phyloP scores from a whole-genome alignment of 2,888 invertebrate genomes.

The Scotopteryx bipunctaria region DNA sequence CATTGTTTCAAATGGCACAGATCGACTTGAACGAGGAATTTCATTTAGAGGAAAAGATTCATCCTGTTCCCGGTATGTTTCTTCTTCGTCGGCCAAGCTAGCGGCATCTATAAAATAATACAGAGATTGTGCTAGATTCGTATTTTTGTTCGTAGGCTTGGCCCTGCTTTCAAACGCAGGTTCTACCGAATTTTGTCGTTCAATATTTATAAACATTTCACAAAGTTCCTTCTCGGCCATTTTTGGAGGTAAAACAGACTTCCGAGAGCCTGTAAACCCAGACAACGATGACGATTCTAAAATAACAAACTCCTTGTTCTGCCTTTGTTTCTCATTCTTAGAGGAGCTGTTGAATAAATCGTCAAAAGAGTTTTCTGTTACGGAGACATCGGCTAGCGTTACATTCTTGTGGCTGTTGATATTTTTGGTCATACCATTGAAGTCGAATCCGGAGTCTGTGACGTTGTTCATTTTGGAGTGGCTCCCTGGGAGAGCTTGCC shows the following conservation, averaged over 20 bases:
- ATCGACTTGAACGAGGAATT: constrained; percentile 47
- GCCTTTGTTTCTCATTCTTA: constrained; percentile 85
- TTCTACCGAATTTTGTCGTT: constrained; percentile 53
- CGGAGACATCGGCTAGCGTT: constrained; percentile 64
- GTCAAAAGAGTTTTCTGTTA: constrained; percentile 72
- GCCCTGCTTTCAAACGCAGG: constrained; percentile 42
- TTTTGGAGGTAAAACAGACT: constrained; percentile 82
- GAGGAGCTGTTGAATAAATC: constrained; percentile 64
- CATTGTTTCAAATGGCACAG: constrained; percentile 61
- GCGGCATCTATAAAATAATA: constrained; percentile 91
- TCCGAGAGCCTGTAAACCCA: constrained; percentile 86
- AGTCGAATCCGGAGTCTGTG: constrained; percentile 77
- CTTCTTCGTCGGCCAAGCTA: constrained; percentile 87
- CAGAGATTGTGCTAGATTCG: no score
- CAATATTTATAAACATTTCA: constrained; percentile 68
- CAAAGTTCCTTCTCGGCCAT: constrained; percentile 67
- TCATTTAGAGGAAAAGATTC: constrained; percentile 3
- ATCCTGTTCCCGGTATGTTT: constrained; percentile 49
- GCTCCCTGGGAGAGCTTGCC: constrained; percentile 59
- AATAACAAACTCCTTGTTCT: constrained; percentile 85
- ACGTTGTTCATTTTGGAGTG: constrained; percentile 69
- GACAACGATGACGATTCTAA: constrained; percentile 85
- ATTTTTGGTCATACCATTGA: constrained; percentile 67
- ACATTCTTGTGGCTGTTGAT: constrained; percentile 67
- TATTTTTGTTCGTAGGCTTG: constrained; percentile 53